A percentile compares a stretch with the other conserved stretches of the same genome.
Evolutionary conservation across 2,888 invertebrate genomes (phyloP).

Genomic region (Calliphora vomitoria): DNA sequence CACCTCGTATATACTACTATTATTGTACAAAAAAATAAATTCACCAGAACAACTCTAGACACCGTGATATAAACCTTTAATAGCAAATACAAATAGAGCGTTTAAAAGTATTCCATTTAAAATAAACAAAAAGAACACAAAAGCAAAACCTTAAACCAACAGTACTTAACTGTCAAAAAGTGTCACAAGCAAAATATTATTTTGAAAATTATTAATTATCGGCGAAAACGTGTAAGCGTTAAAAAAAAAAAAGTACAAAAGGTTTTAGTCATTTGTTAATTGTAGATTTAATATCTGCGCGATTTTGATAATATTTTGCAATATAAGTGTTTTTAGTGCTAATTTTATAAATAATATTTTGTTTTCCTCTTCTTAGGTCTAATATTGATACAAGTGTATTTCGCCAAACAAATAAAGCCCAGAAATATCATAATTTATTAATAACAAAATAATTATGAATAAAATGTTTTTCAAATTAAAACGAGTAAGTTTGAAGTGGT

Average conservation of each 20-base stretch:
- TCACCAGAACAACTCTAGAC: neutral
- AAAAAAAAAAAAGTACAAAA: neutral
- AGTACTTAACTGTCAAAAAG: conserved; percentile 35
- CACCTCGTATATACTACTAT: too few species aligned
- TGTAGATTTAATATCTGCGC: conserved; percentile 1
- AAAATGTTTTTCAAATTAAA: too few species aligned
- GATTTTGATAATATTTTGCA: conserved; percentile 23
- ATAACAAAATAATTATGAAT: neutral
- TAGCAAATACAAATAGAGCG: neutral
- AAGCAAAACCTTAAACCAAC: conserved; percentile 6
- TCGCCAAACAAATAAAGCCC: neutral
- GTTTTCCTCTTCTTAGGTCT: neutral
- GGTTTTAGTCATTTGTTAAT: neutral
- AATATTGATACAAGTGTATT: conserved; percentile 30
- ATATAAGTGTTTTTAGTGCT: neutral
- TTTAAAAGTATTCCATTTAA: neutral
- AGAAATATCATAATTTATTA: neutral
- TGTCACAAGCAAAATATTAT: conserved; percentile 32
- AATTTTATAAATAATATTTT: conserved; percentile 1
- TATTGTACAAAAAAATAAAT: neutral
- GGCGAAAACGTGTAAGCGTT: neutral
- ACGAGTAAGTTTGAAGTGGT: neutral
- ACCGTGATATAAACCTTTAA: conserved; percentile 28
- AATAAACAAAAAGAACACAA: neutral
- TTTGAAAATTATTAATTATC: conserved; percentile 47